Evolutionary conservation across 2,113 vertebrate species (phyloP).

Genomic region (Xiphophorus maculatus): DNA sequence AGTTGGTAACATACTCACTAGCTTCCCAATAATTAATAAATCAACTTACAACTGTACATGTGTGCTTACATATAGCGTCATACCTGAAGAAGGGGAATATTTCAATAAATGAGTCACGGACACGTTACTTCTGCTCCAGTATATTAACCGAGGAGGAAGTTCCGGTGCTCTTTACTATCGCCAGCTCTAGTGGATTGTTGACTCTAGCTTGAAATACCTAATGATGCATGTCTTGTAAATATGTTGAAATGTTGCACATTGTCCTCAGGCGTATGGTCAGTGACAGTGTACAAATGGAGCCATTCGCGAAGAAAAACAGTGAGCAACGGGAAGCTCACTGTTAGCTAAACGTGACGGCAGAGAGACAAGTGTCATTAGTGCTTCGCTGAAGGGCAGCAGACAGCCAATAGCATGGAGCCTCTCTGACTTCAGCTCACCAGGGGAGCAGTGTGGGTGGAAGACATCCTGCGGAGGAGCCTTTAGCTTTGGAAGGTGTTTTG

Average conservation of each 20-base stretch:
- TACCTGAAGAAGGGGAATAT: no score
- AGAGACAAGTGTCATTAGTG: conserved; percentile 39
- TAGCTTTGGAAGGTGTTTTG: conserved; percentile 38
- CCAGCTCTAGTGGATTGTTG: no score
- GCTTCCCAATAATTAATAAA: no score
- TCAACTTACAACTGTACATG: no score
- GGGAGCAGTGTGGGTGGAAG: conserved; percentile 39
- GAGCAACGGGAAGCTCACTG: neutral
- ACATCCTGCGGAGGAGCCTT: conserved; percentile 36
- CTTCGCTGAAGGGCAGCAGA: conserved; percentile 32
- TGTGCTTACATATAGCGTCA: no score
- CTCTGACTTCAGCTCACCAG: conserved; percentile 14
- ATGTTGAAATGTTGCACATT: neutral
- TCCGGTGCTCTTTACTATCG: no score
- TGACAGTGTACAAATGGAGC: neutral
- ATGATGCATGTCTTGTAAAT: neutral
- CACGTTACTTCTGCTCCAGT: no score
- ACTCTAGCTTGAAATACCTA: neutral
- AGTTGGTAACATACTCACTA: no score
- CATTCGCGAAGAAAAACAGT: neutral
- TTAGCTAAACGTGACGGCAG: conserved; percentile 28
- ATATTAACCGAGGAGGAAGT: no score
- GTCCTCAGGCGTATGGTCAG: neutral
- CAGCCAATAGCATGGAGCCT: conserved; percentile 7
- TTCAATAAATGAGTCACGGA: no score